phyloP scores from a whole-genome alignment of 2,113 vertebrate genomes.

The Zootoca vivipara region DNA sequence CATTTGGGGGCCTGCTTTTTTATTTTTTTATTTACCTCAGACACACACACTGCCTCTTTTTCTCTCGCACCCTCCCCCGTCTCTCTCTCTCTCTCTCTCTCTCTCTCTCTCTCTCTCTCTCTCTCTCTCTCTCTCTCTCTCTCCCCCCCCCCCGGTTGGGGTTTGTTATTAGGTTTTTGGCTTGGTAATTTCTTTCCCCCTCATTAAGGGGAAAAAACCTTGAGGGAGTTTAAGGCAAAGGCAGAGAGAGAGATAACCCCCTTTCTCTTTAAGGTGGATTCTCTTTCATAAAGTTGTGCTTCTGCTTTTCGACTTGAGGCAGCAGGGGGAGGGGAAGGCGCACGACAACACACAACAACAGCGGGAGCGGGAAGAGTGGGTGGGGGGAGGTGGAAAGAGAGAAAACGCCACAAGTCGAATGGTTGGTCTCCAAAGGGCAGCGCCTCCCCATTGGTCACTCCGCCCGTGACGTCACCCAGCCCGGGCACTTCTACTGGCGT shows the following conservation, averaged over 20 bases:
- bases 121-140: not conserved
- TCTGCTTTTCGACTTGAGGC: slow-evolving; percentile 92
- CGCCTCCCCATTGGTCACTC: slow-evolving; percentile 94
- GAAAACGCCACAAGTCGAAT: slow-evolving; percentile 93
- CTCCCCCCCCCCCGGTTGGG: not conserved
- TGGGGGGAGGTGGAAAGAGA: not conserved
- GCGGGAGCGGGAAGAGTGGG: too few species aligned
- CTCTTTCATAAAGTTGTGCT: slow-evolving; percentile 90
- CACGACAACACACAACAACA: not conserved
- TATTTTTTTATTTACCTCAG: not conserved
- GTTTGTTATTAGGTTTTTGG: slow-evolving; percentile 57
- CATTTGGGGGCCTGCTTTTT: not conserved
- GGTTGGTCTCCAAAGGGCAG: slow-evolving; percentile 98
- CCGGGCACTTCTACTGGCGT: slow-evolving; percentile 84
- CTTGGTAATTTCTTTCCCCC: slow-evolving; percentile 48
- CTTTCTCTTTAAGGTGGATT: slow-evolving; percentile 86
- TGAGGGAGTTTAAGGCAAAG: slow-evolving; percentile 84
- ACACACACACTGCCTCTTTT: not conserved
- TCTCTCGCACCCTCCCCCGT: not conserved
- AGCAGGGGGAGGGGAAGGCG: not conserved
- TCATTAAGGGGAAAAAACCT: slow-evolving; percentile 20
- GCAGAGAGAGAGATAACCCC: too few species aligned
- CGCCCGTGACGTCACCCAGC: slow-evolving; percentile 89
- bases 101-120: too few species aligned
- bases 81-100: not conserved